Evolutionary conservation across 1,140 invertebrate species (phyloP).

Genomic region (Ostrea denselamellosa): DNA sequence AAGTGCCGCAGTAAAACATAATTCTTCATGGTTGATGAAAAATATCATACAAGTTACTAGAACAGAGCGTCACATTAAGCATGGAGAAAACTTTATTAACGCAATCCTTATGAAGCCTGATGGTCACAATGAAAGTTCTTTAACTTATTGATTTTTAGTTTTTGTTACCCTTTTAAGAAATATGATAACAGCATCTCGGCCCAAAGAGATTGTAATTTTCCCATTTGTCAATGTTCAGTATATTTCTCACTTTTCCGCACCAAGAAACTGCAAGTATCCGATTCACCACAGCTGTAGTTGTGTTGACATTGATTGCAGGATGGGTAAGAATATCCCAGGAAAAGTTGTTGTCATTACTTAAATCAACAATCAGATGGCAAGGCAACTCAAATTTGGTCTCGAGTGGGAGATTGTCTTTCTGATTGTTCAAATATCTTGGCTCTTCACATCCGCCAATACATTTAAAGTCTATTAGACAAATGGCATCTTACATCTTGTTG

Average conservation of each 20-base stretch:
- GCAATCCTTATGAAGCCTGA: not conserved
- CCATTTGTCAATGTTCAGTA: not conserved
- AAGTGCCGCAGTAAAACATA: not conserved
- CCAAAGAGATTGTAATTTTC: not conserved
- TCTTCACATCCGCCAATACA: constrained; percentile 15
- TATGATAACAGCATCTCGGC: not conserved
- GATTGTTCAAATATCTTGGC: constrained; percentile 29
- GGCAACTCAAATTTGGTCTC: not conserved
- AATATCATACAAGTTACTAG: not conserved
- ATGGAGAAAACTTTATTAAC: not conserved
- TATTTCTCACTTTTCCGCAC: not conserved
- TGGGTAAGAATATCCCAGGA: constrained; percentile 12
- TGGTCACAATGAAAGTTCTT: not conserved
- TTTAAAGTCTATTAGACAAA: constrained; percentile 23
- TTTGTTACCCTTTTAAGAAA: constrained; percentile 9
- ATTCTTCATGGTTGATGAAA: not conserved
- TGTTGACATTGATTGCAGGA: not conserved
- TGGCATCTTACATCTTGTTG: constrained; percentile 8
- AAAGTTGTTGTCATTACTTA: not conserved
- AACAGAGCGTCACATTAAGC: not conserved
- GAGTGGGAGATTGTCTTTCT: constrained; percentile 34
- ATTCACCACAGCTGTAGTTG: not conserved
- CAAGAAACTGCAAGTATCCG: not conserved
- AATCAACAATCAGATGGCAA: constrained; percentile 11
- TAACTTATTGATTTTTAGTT: not conserved